Conservation (phyloP, 2,113 vertebrate species). For the Stegostoma tigrinum region DNA sequence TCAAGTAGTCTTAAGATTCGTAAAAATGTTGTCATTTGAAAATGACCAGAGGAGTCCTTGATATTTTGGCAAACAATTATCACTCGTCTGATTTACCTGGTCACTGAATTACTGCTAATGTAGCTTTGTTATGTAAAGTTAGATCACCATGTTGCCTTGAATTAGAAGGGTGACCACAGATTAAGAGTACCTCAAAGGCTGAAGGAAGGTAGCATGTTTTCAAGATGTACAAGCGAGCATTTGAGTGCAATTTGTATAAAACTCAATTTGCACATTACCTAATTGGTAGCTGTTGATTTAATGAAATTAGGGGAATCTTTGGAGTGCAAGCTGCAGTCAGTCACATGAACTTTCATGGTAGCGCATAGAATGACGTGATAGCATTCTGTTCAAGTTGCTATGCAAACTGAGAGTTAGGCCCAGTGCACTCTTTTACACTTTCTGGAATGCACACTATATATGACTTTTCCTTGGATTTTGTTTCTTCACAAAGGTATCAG, state of each 20-base stretch:
- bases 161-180: background rate
- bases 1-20: background rate
- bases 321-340: background rate
- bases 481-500: too few species aligned
- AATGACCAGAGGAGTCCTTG: background rate
- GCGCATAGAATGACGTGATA: background rate
- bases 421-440: too few species aligned
- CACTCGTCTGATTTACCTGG: background rate
- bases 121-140: background rate
- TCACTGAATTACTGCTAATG: background rate
- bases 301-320: background rate
- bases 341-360: background rate
- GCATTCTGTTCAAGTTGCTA: background rate
- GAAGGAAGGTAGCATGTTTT: background rate
- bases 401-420: background rate
- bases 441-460: too few species aligned
- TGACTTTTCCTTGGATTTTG: too few species aligned
- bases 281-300: background rate
- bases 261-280: background rate
- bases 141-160: background rate
- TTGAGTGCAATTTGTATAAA: background rate
- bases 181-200: background rate
- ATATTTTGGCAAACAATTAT: background rate
- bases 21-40: background rate
- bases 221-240: background rate